phyloP scores from a whole-genome alignment of 2,888 invertebrate genomes.

The Chloroclysta siterata region DNA sequence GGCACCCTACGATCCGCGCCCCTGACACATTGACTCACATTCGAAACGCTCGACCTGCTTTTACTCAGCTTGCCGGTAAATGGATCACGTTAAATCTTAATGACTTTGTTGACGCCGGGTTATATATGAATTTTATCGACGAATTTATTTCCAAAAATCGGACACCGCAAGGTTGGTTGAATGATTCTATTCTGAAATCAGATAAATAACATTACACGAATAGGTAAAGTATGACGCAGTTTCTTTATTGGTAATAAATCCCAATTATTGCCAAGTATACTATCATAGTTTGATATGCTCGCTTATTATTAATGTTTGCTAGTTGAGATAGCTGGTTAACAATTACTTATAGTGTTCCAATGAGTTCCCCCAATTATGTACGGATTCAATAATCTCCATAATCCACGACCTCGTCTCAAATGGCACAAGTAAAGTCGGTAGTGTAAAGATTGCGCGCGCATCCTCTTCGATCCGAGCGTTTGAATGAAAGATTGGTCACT shows the following conservation, averaged over 20 bases:
- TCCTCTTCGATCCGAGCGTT: conserved; percentile 72
- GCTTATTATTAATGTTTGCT: background rate
- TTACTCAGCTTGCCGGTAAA: conserved; percentile 41
- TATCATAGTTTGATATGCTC: background rate
- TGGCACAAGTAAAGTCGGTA: conserved; percentile 43
- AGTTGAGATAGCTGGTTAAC: background rate
- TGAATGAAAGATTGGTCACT: conserved; percentile 76
- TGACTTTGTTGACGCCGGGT: conserved; percentile 27
- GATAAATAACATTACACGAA: background rate
- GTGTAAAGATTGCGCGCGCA: conserved; percentile 73
- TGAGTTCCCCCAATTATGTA: conserved; percentile 18
- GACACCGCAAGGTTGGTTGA: conserved; percentile 6
- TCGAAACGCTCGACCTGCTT: conserved; percentile 53
- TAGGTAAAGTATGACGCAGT: background rate
- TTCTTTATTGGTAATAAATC: background rate
- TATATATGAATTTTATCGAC: conserved; percentile 22
- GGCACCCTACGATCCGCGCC: conserved; percentile 52
- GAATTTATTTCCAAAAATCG: conserved; percentile 18
- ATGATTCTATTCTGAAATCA: background rate
- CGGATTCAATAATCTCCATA: conserved; percentile 35
- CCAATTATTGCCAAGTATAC: background rate
- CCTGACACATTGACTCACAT: conserved; percentile 70
- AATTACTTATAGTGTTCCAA: conserved; percentile 2
- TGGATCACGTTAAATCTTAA: conserved; percentile 46
- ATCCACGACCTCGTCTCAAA: conserved; percentile 51